Percentiles rank a stretch among this genome's conserved stretches.
phyloP scores from a whole-genome alignment of 2,888 invertebrate genomes.

The Microctonus hyperodae region DNA sequence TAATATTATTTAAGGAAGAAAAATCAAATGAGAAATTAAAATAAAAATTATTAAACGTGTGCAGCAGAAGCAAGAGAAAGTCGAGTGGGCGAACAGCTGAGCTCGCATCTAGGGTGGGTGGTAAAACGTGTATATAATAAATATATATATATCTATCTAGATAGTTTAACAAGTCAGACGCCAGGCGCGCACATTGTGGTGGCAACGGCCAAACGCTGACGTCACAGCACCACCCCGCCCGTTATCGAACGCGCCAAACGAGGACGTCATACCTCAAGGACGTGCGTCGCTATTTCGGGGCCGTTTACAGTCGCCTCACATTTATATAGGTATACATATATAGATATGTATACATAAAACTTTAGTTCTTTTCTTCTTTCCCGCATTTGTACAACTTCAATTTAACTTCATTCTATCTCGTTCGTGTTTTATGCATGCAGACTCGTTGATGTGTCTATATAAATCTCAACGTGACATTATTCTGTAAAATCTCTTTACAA shows the following conservation, averaged over 20 bases:
- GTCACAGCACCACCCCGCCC: conserved; percentile 58
- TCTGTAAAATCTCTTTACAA: neutral
- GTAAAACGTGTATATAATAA: neutral
- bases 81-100: conserved; percentile 29
- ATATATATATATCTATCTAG: too few species aligned
- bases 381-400: conserved; percentile 7
- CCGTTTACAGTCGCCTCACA: conserved; percentile 15
- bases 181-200: conserved; percentile 31
- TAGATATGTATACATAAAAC: conserved; percentile 18
- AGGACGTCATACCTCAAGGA: conserved; percentile 60
- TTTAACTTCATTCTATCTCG: conserved; percentile 7
- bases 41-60: neutral
- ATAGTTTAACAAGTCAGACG: conserved; percentile 24
- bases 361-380: conserved; percentile 20
- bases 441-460: neutral
- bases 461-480: neutral
- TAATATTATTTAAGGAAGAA: too few species aligned
- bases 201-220: conserved; percentile 52
- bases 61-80: conserved; percentile 23
- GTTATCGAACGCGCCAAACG: conserved; percentile 54
- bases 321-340: conserved; percentile 28
- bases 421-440: too few species aligned
- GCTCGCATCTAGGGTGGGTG: conserved; percentile 1
- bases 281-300: conserved; percentile 45
- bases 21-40: too few species aligned